Evolutionary conservation across 1,140 invertebrate genomes (phyloP).

Genomic region (Samia ricini): DNA sequence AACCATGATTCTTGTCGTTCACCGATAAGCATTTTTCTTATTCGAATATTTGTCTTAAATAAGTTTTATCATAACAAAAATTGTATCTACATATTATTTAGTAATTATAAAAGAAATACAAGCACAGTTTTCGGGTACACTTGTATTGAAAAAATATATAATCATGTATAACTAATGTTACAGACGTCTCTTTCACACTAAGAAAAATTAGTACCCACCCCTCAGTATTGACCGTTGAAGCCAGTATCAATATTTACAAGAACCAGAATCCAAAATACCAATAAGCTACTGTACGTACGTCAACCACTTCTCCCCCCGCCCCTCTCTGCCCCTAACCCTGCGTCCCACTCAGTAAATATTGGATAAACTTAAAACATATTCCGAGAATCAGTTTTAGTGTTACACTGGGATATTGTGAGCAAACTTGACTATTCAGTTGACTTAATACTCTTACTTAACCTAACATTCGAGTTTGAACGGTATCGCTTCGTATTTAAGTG

Average conservation of each 20-base stretch:
- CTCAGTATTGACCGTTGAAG: slow-evolving; percentile 9
- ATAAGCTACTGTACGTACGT: slow-evolving; percentile 72
- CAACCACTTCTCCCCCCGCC: no score
- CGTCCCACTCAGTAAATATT: slow-evolving; percentile 59
- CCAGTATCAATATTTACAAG: slow-evolving; percentile 58
- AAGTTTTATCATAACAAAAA: no score
- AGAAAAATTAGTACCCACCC: slow-evolving; percentile 1
- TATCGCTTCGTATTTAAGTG: not conserved
- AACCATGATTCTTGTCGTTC: no score
- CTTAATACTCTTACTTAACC: not conserved
- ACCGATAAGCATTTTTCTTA: no score
- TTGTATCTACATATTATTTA: no score
- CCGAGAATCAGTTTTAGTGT: slow-evolving; percentile 64
- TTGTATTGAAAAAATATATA: slow-evolving; percentile 2
- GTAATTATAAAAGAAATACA: no score
- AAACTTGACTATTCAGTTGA: slow-evolving; percentile 26
- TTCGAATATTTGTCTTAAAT: no score
- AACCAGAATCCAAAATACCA: slow-evolving; percentile 63
- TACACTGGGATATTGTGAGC: slow-evolving; percentile 47
- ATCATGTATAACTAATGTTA: not conserved
- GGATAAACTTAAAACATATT: slow-evolving; percentile 59
- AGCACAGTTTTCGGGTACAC: no score
- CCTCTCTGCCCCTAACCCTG: slow-evolving; percentile 18
- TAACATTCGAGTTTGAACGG: not conserved
- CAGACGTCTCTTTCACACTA: not conserved